Conservation (phyloP, 1,140 invertebrate genomes). For the Pectinophora gossypiella region DNA sequence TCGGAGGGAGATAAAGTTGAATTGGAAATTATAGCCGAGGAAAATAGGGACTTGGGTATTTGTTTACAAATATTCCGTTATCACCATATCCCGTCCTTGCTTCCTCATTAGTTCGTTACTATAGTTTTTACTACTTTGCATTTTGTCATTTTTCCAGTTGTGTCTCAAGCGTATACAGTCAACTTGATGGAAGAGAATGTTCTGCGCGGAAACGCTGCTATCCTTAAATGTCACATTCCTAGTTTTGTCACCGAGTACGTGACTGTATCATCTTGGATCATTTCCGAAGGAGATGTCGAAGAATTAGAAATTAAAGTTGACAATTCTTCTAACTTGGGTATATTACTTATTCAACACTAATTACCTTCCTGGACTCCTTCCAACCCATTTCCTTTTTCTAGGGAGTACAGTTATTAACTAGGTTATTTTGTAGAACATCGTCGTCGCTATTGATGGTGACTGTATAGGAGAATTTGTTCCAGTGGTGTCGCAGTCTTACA, state of each 20-base stretch:
- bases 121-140: neutral
- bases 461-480: no score
- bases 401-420: neutral
- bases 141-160: conserved; percentile 80
- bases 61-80: neutral
- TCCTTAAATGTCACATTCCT: conserved; percentile 94
- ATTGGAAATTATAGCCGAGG: conserved; percentile 51
- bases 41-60: conserved; percentile 59
- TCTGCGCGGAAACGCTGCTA: conserved; percentile 89
- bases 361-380: conserved; percentile 13
- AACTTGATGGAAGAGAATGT: conserved; percentile 94
- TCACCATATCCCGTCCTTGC: conserved; percentile 7
- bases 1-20: conserved; percentile 79
- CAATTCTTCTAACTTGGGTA: conserved; percentile 49
- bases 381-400: neutral
- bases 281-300: conserved; percentile 74
- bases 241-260: conserved; percentile 94
- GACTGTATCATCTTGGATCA: conserved; percentile 87
- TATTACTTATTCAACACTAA: conserved; percentile 10
- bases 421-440: neutral
- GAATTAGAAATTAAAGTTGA: conserved; percentile 66
- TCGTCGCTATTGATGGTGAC: conserved; percentile 3
- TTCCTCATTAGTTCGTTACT: neutral
- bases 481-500: conserved; percentile 92
- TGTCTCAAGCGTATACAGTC: conserved; percentile 90